A percentile compares a stretch with the other conserved stretches of the same genome.
phyloP scores from a whole-genome alignment of 1,140 invertebrate species.

The Varroa destructor region DNA sequence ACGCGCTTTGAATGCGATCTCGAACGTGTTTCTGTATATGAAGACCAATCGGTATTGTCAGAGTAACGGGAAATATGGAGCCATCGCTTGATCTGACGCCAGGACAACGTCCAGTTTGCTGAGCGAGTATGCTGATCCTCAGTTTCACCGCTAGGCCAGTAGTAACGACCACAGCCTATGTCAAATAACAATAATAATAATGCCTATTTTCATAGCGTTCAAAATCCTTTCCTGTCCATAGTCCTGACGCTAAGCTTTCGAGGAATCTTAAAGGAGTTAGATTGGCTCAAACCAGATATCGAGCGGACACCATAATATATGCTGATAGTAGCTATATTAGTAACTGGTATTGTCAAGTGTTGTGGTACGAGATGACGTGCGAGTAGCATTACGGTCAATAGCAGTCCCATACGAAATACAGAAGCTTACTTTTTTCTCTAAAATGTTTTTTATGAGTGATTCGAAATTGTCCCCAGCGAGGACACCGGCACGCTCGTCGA shows the following conservation, averaged over 20 bases:
- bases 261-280: no score
- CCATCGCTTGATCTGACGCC: not conserved
- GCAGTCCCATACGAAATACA: no score
- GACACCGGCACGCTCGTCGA: not conserved
- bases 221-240: no score
- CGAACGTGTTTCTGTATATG: not conserved
- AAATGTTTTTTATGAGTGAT: not conserved
- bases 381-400: no score
- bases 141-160: not conserved
- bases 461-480: not conserved
- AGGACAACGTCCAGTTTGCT: conserved; percentile 2
- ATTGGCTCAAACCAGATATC: no score
- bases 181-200: no score
- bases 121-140: not conserved
- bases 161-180: not conserved
- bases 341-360: no score
- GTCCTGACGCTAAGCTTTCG: no score
- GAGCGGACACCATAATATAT: no score
- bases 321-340: no score
- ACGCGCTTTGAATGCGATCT: conserved; percentile 8
- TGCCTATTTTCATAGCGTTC: no score
- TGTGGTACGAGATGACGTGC: no score
- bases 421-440: not conserved
- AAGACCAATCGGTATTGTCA: not conserved
- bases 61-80: not conserved